Conservation (phyloP, 2,113 vertebrate species). For the Rhinichthys klamathensis region DNA sequence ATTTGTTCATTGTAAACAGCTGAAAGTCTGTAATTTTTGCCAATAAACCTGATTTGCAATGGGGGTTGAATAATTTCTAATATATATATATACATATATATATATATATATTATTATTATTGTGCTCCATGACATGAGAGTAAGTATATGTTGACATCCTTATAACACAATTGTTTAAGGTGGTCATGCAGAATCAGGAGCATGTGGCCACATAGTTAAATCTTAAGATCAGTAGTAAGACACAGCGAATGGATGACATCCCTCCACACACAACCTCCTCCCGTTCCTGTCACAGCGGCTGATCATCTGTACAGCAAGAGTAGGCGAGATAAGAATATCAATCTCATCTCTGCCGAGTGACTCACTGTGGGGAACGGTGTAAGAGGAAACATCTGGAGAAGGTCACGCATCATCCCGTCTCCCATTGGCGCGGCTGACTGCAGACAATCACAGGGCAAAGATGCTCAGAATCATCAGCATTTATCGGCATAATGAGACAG, state of each 20-base stretch:
- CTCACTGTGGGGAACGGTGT: conserved; percentile 64
- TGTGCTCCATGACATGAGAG: neutral
- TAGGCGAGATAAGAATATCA: conserved; percentile 63
- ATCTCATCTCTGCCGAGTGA: conserved; percentile 66
- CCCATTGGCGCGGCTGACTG: neutral
- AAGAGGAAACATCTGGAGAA: conserved; percentile 65
- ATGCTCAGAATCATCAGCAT: conserved; percentile 26
- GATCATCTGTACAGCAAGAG: conserved; percentile 50
- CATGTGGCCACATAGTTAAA: neutral
- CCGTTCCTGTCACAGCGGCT: neutral
- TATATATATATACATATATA: too few relatives aligned
- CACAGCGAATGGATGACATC: neutral
- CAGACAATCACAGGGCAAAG: conserved; percentile 28
- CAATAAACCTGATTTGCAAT: too few relatives aligned
- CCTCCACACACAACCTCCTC: neutral
- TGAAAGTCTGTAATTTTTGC: too few relatives aligned
- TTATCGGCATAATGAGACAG: conserved; percentile 34
- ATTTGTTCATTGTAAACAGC: too few relatives aligned
- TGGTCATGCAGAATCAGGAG: neutral
- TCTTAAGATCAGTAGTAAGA: neutral
- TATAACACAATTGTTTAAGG: neutral
- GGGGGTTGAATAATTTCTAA: too few relatives aligned
- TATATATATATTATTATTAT: neutral
- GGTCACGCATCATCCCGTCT: conserved; percentile 37
- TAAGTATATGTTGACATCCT: neutral